Base-by-base conservation (phyloP, 2,113 vertebrate species). In the Eurystomus gularis region DNA sequence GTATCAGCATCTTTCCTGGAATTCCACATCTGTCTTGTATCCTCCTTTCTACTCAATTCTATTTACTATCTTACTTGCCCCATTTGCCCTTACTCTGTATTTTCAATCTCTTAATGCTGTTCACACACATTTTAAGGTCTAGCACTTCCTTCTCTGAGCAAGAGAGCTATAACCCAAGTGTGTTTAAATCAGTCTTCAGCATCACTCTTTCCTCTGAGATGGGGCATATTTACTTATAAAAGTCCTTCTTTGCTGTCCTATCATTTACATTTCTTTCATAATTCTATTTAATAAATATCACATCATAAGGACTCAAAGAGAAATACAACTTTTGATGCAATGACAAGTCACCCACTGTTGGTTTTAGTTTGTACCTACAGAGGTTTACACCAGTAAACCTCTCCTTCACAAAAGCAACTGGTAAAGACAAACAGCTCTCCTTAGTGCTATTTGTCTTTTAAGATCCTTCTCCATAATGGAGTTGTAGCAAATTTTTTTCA, bases 371-470 rank as follows among this genome's bases (percentile, higher is more conserved):
- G 29, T 61, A 76, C 39, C 21, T 17, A 21, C 33, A 52, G 70
- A 71, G 25, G 51, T 28, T 60, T 23, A 76, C 21, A 29, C 19
- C 29, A 13, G 17, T 49, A 68, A 94, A 80, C 23, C 11, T 86
- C 79, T 93, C 70, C 20, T 84, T 71, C 89, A 52, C 65, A 77
- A 85, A 88, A 65, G 25, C 77, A 90, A 35, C 68, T 29, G 52
- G 25, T 46, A 76, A 68, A 94, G 94, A 42, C 58, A 91, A 96
- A 91, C 31, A 94, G 23, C n/a, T 92, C 49, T 95, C 71, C 65
- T 92, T 31, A 93, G 85, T 35, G 72, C 49, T 93, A 26, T 88
- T 96, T 95, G 65, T 72, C 37, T 95, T 94, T 88, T 60, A 73
- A 91, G 87, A 86, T n/a, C 33, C 24, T 89, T 89, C 62, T 86